phyloP scores from a whole-genome alignment of 2,888 invertebrate species.

The Nudaria mundana region DNA sequence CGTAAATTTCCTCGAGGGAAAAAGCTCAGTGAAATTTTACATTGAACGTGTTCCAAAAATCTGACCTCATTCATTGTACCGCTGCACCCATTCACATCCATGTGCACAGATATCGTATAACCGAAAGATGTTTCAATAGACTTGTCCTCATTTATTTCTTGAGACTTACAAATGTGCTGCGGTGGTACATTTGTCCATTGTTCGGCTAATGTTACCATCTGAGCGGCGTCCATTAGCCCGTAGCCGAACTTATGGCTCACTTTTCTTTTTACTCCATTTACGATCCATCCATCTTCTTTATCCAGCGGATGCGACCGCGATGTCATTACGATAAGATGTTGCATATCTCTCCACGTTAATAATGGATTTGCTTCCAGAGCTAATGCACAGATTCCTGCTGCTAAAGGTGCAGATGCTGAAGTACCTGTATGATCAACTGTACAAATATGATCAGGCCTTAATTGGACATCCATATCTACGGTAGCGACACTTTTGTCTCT shows the following conservation, averaged over 20 bases:
- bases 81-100: conserved; percentile 95
- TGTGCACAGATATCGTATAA: conserved; percentile 89
- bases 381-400: conserved; percentile 96
- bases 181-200: conserved; percentile 96
- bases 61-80: conserved; percentile 93
- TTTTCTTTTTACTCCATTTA: conserved; percentile 96
- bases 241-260: conserved; percentile 99
- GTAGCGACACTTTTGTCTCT: conserved; percentile 95
- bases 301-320: conserved; percentile 93
- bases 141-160: conserved; percentile 91
- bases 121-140: conserved; percentile 89
- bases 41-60: conserved; percentile 98
- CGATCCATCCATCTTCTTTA: conserved; percentile 95
- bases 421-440: conserved; percentile 96
- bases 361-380: conserved; percentile 95
- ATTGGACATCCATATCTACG: conserved; percentile 93
- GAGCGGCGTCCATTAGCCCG: conserved; percentile 98
- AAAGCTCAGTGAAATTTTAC: conserved; percentile 94
- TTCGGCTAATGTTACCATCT: conserved; percentile 94
- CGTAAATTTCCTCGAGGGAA: conserved; percentile 96
- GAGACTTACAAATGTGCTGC: conserved; percentile 97
- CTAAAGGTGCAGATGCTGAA: conserved; percentile 96
- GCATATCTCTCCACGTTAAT: conserved; percentile 98
- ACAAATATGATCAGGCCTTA: conserved; percentile 93
- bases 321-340: conserved; percentile 95